phyloP scores from a whole-genome alignment of 2,113 vertebrate species.

The Sminthopsis crassicaudata region DNA sequence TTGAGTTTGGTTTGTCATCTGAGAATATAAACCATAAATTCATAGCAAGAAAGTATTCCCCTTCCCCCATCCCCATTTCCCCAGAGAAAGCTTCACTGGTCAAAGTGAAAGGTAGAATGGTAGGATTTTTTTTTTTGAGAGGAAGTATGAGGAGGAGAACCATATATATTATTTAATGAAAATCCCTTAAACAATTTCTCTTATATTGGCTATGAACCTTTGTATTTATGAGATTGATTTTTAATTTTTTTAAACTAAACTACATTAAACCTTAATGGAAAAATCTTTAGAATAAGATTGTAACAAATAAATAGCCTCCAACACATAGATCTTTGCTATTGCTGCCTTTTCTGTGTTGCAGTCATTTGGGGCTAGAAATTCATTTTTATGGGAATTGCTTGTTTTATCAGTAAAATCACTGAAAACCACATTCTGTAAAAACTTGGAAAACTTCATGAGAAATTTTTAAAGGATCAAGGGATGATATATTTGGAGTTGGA shows the following conservation, averaged over 20 bases:
- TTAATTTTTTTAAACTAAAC: conserved; percentile 71
- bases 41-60: conserved; percentile 61
- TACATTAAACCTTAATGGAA: conserved; percentile 71
- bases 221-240: conserved; percentile 79
- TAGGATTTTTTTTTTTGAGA: conserved; percentile 47
- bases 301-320: conserved; percentile 80
- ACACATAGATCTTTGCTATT: conserved; percentile 56
- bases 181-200: conserved; percentile 66
- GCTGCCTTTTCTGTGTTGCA: conserved; percentile 43
- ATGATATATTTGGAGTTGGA: background rate
- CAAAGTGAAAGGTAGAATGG: conserved; percentile 61
- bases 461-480: background rate
- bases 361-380: conserved; percentile 45
- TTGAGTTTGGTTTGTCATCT: conserved; percentile 79
- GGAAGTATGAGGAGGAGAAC: conserved; percentile 65
- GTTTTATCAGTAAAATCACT: conserved; percentile 73
- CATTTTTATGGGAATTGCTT: conserved; percentile 58
- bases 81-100: conserved; percentile 73
- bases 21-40: conserved; percentile 73
- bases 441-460: conserved; percentile 38
- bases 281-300: conserved; percentile 80
- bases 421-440: conserved; percentile 26
- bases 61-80: background rate
- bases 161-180: conserved; percentile 74
- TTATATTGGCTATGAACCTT: conserved; percentile 64